Conservation (phyloP, 2,797 vertebrate species). For the Oryzias sinensis region DNA sequence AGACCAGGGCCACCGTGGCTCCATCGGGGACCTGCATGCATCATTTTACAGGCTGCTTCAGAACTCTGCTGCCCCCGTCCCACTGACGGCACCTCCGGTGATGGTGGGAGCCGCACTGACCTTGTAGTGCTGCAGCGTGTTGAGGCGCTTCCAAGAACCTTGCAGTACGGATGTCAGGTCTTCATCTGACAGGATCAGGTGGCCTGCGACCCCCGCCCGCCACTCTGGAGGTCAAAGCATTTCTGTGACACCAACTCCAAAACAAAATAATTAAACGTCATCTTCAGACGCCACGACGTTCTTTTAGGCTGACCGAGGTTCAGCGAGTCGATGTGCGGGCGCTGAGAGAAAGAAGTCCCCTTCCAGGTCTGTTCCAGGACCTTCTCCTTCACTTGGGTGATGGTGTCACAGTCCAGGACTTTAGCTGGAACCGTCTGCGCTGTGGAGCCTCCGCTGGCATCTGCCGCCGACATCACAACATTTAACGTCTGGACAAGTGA, state of each 20-base stretch:
- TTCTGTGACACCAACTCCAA: neutral
- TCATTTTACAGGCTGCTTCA: neutral
- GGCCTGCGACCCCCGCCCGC: slow-evolving; percentile 93
- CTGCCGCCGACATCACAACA: slow-evolving; percentile 80
- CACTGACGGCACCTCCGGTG: too few relatives aligned
- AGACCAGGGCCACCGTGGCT: slow-evolving; percentile 91
- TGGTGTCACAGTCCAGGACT: slow-evolving; percentile 95
- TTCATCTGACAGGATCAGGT: slow-evolving; percentile 94
- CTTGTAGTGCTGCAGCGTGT: slow-evolving; percentile 97
- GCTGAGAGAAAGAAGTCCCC: slow-evolving; percentile 86
- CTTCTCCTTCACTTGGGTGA: slow-evolving; percentile 97
- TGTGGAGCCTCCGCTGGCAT: slow-evolving; percentile 58
- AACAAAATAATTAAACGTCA: too few relatives aligned
- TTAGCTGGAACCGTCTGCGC: slow-evolving; percentile 86
- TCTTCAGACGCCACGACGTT: too few relatives aligned
- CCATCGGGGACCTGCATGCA: slow-evolving; percentile 89
- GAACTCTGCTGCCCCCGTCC: neutral
- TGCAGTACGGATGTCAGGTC: slow-evolving; percentile 94
- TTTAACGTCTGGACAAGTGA: slow-evolving; percentile 84
- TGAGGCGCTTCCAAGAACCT: slow-evolving; percentile 93
- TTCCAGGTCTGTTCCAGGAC: slow-evolving; percentile 94
- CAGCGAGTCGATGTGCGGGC: slow-evolving; percentile 87
- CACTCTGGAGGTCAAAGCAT: slow-evolving; percentile 79
- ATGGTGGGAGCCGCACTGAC: slow-evolving; percentile 55
- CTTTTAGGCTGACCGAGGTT: slow-evolving; percentile 83